These are phyloP conservation scores for Siphamia tubifer DNA, from an alignment of 2,113 vertebrate species.

Conservation along the genomic window DNA sequence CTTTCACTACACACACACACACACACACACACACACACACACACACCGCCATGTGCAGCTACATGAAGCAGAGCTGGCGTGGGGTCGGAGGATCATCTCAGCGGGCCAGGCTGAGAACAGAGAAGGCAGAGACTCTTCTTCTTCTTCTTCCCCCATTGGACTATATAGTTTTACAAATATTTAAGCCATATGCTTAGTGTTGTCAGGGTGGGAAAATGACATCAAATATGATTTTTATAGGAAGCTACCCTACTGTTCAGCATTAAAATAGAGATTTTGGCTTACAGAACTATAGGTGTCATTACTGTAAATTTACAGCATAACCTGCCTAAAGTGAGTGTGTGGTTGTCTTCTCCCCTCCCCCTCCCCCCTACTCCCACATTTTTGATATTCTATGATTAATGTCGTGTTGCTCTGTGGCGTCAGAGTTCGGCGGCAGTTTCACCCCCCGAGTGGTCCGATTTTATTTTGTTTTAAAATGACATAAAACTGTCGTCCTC, in stretches of 20 bases:
- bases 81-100: conserved; percentile 28
- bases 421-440: conserved; percentile 56
- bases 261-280: conserved; percentile 64
- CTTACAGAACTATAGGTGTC: conserved; percentile 73
- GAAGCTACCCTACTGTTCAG: conserved; percentile 64
- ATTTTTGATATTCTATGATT: conserved; percentile 67
- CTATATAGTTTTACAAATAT: conserved; percentile 78
- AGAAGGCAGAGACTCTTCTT: conserved; percentile 41
- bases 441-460: conserved; percentile 52
- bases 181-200: conserved; percentile 84
- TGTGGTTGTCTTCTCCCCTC: conserved; percentile 44
- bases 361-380: no score
- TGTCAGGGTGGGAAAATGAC: conserved; percentile 39
- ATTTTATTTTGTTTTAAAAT: conserved; percentile 66
- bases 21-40: not conserved
- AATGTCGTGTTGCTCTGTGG: conserved; percentile 65
- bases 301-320: conserved; percentile 82
- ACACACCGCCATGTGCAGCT: conserved; percentile 37
- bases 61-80: conserved; percentile 39
- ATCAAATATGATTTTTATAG: conserved; percentile 49
- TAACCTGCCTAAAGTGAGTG: conserved; percentile 82
- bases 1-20: conserved; percentile 5
- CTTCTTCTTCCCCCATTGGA: conserved; percentile 42
- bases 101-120: conserved; percentile 47
- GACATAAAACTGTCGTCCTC: conserved; percentile 57